Evolutionary conservation across 37 sponge, comb jelly and placozoan genomes (phyloP), one percentile per base, ranked within the genome.

Genomic region (Dysidea cf. avara): DNA sequence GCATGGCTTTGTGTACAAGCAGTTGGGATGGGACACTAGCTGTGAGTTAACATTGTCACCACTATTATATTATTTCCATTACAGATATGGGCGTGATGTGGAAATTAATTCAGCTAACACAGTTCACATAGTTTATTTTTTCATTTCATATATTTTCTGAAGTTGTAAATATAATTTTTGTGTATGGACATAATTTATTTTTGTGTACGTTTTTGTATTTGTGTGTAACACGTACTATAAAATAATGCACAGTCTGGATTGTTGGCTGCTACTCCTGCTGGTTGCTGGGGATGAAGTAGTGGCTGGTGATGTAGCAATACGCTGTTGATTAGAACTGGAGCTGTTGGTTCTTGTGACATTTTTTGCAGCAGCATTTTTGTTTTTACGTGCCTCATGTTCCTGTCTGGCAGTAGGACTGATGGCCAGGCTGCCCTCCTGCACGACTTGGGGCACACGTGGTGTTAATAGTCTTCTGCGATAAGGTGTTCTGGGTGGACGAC

Each of bases 1-100:
- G 92, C 5, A 86, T 71, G 14, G 91, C 87, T 32, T 70, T 93
- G 29, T 85, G 79, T 6, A 70, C 91, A 2, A 39, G 74, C 63
- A 93, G 94, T 55, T 93, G 94, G 94, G 94, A 93, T 66, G 82
- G 78, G 25, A 80, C 78, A n/a, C n/a, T 90, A 38, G 67, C 68
- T 47, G 91, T 86, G 32, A 71, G 84, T 39, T 12, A 9, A 43
- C 46, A 5, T 43, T 43, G 46, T 12, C 9, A 43, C 46, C 46
- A 43, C n/a, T n/a, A n/a, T n/a, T n/a, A n/a, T n/a, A n/a, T n/a
- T n/a, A n/a, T 43, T 43, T 43, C 46, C 46, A 43, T 43, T 43
- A 9, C 9, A 43, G 46, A 43, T 43, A 43, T 43, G 46, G 46
- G 46, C 46, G 9, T 43, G 9, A 9, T 12, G 9, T 9, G 5